Base-by-base conservation (phyloP, 2,888 invertebrate genomes). In the Rhamnusium bicolor region DNA sequence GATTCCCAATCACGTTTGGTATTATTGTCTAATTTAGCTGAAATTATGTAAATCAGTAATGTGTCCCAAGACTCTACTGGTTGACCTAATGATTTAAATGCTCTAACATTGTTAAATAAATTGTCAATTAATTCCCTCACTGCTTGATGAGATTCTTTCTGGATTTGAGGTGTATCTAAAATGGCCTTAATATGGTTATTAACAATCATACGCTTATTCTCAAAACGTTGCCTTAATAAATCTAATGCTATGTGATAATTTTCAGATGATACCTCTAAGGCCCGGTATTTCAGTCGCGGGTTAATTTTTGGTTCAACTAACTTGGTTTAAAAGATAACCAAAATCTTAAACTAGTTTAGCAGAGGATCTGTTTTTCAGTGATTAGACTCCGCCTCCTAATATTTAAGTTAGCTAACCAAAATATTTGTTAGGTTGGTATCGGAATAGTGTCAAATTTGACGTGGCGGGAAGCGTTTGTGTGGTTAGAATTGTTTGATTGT, bases 131-230 rank as follows among this genome's bases (percentile, higher is more conserved):
- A 68, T 40, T 58, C 6, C 19, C 68, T 21, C 16, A 53, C 24
- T 53, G 51, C 53, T 1, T 12, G 0, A 12, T 51, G 8, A 5
- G 53, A 19, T 29, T 7, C 60, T 10, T n/a, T 58, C 19, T 18
- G 21, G 4, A 72, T 19, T 10, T 12, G 1, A 18, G 27, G 24
- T 14, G 46, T n/a, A 32, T 61, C 32, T 19, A 72, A 72, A n/a
- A 76, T 71, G 1, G 76, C 69, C 14, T 69, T 72, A 6, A 76
- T 27, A 53, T 76, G 76, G 49, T 71, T 76, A 16, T 74, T 60
- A 6, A 76, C 40, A 8, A 78, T 14, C 0, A 74, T 18, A 10
- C 16, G 49, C 47, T 69, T 69, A 49, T 78, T 72, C 18, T 78
- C 18, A 46, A 72, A 74, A 18, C 74, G 46, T n/a, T 76, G 71